Conservation (phyloP, 2,797 vertebrate genomes). For the Phoebastria nigripes region DNA sequence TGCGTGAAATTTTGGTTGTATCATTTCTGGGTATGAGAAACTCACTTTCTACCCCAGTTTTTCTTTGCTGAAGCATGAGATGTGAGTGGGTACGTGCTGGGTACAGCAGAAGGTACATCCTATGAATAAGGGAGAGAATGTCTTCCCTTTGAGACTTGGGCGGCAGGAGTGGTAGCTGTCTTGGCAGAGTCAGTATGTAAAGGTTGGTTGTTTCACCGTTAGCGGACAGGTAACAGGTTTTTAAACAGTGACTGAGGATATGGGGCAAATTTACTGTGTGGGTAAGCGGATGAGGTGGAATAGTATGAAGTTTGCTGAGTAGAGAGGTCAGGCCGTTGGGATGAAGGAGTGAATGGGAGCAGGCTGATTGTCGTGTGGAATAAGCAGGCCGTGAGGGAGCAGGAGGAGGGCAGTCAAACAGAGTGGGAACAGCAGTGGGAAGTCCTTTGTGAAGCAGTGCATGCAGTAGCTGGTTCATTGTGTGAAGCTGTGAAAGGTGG, state of each 20-base stretch:
- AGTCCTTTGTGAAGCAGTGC: background rate
- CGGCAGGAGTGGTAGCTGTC: background rate
- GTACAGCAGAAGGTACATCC: background rate
- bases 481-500: background rate
- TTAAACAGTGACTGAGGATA: background rate
- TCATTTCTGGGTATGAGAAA: background rate
- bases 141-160: background rate
- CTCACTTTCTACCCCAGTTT: background rate
- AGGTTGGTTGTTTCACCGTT: rapidly evolving
- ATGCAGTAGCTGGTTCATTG: background rate
- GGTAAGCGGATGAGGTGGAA: background rate
- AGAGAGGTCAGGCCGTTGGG: background rate
- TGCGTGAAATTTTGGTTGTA: background rate
- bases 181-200: background rate
- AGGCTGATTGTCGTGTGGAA: background rate
- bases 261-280: background rate
- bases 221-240: background rate
- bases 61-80: background rate
- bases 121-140: background rate
- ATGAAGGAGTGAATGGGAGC: background rate
- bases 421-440: background rate
- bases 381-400: background rate
- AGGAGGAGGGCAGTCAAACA: background rate
- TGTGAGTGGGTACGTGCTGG: rapidly evolving
- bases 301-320: background rate